Base-by-base conservation (phyloP, 2,797 vertebrate species). In the Premnoplex brunnescens region DNA sequence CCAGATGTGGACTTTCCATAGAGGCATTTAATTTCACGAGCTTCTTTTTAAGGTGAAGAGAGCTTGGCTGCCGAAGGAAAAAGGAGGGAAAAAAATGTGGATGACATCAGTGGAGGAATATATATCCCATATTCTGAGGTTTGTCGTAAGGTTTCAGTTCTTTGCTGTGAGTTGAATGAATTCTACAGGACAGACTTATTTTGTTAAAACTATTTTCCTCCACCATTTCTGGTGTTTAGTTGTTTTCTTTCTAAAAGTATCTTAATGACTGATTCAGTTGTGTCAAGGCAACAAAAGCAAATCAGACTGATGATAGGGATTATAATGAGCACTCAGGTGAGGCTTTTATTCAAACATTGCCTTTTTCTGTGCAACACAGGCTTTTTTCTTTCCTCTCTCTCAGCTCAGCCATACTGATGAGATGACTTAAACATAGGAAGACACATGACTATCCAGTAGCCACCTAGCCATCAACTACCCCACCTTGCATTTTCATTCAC, bases 1-100 rank as follows among this genome's bases (percentile, higher is more conserved):
- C 80, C 91, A 93, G 88, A 80, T 91, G 89, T 80, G 74, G 85
- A 75, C 55, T 90, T 95, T 90, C 74, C 27, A 43, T 3, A 49
- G 26, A 85, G 41, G 32, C 64, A 77, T 87, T 91, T 84, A 64
- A 95, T 72, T 83, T 62, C 41, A 67, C 67, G 55, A 80, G 36
- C 49, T 86, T 77, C 30, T 79, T 85, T 77, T 74, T 68, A 55
- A 88, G 75, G 85, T 92, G 86, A 95, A 94, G 74, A 69, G 41
- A 79, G 24, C 22, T 56, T 52, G 37, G 28, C 59, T 85, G 75
- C 34, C 41, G 52, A 76, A 76, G 71, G 20, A 32, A 64, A 82
- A 64, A 30, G 28, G 30, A 37, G 12, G 7, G 3, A 43, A 66
- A 94, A 88, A 66, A 43, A 37, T 14, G 22, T 16, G 49, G 32